A percentile compares a stretch with the other conserved stretches of the same genome.
These are phyloP conservation scores for Capromys pilorides DNA, from an alignment of 2,797 vertebrate species.

Conservation along the genomic window DNA sequence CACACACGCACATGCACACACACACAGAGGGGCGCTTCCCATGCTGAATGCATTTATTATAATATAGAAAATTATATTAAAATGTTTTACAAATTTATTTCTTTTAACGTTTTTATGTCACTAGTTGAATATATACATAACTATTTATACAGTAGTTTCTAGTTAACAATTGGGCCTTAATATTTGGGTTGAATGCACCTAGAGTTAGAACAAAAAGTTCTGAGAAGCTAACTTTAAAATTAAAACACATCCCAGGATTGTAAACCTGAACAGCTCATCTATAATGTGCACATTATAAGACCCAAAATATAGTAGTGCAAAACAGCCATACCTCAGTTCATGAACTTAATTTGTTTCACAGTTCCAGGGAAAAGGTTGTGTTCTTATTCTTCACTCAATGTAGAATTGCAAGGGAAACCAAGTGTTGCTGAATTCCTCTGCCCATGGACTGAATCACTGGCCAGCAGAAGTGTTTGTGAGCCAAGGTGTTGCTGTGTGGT, in stretches of 20 bases:
- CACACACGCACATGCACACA: too few species aligned
- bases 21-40: background rate
- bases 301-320: background rate
- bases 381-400: background rate
- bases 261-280: background rate
- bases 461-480: background rate
- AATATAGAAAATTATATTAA: background rate
- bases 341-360: background rate
- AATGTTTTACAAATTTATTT: background rate
- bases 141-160: background rate
- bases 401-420: background rate
- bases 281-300: background rate
- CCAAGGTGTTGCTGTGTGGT: background rate
- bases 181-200: slow-evolving; percentile 37
- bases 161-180: background rate
- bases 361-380: background rate
- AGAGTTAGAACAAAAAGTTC: slow-evolving; percentile 6
- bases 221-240: slow-evolving; percentile 29
- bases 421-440: background rate
- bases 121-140: background rate
- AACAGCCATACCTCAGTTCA: background rate
- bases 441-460: background rate
- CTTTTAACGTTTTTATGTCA: background rate
- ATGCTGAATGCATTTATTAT: background rate
- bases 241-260: background rate